Evolutionary conservation across 2,888 invertebrate genomes (phyloP).

Genomic region (Anthophora plumipes): DNA sequence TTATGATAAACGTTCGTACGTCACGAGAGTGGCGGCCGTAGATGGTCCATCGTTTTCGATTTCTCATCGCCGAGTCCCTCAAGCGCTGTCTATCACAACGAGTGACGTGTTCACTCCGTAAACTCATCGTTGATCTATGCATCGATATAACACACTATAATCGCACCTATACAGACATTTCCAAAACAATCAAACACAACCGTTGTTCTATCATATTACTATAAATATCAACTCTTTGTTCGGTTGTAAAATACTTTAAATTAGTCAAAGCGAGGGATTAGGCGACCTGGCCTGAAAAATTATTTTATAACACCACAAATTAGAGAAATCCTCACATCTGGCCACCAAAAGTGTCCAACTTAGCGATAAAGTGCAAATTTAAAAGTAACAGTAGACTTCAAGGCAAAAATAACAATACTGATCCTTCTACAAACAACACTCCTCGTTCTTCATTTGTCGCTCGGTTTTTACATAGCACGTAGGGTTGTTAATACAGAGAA

Average conservation of each 20-base stretch:
- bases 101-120: conserved; percentile 54
- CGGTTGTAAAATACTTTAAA: neutral
- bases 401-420: too few relatives aligned
- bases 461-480: too few relatives aligned
- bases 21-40: conserved; percentile 1
- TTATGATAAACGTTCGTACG: conserved; percentile 48
- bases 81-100: conserved; percentile 63
- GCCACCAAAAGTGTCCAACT: too few relatives aligned
- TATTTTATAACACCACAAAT: too few relatives aligned
- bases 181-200: neutral
- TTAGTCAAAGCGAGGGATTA: too few relatives aligned
- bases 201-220: neutral
- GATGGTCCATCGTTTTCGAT: conserved; percentile 42
- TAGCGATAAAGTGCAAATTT: too few relatives aligned
- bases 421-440: too few relatives aligned
- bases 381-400: too few relatives aligned
- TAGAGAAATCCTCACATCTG: too few relatives aligned
- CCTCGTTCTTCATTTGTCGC: too few relatives aligned
- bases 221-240: neutral
- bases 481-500: too few relatives aligned
- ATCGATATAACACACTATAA: conserved; percentile 13
- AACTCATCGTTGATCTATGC: conserved; percentile 51
- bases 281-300: too few relatives aligned
- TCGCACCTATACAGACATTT: neutral
- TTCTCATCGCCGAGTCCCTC: conserved; percentile 52